Percentiles rank a stretch among this genome's conserved stretches.
These are phyloP conservation scores for Fulica atra DNA, from an alignment of 2,113 vertebrate species.

Conservation along the genomic window DNA sequence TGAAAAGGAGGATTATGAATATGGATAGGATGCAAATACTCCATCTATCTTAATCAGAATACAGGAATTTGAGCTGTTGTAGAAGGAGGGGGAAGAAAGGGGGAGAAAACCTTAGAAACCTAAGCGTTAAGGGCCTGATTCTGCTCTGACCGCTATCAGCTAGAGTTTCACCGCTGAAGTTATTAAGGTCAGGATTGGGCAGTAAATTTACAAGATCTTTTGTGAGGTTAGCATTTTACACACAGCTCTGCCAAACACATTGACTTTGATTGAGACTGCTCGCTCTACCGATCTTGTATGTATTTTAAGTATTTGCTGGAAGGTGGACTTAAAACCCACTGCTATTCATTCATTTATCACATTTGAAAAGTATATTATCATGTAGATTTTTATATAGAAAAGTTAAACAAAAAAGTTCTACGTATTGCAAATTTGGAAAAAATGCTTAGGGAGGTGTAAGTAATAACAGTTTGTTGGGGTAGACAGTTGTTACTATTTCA, in stretches of 20 bases:
- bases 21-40: slow-evolving; percentile 84
- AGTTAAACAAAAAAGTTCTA: neutral
- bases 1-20: slow-evolving; percentile 81
- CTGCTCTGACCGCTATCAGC: neutral
- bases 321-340: neutral
- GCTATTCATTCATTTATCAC: neutral
- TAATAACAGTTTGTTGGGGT: neutral
- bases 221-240: neutral
- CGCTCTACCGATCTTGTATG: neutral
- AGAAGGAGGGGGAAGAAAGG: slow-evolving; percentile 32
- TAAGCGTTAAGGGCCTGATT: slow-evolving; percentile 27
- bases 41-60: slow-evolving; percentile 83
- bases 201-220: neutral
- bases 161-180: neutral
- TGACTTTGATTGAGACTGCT: neutral
- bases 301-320: neutral
- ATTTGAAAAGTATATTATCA: neutral
- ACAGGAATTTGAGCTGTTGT: slow-evolving; percentile 80
- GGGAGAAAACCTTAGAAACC: slow-evolving; percentile 55
- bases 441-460: neutral
- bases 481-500: slow-evolving; percentile 40
- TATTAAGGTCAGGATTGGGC: neutral
- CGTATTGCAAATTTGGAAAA: neutral
- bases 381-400: neutral
- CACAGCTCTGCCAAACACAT: neutral